A percentile compares a stretch with the other conserved stretches of the same genome.
These are phyloP conservation scores for Brachionus rotundiformis DNA, from an alignment of 1,140 invertebrate genomes.

Conservation along the genomic window DNA sequence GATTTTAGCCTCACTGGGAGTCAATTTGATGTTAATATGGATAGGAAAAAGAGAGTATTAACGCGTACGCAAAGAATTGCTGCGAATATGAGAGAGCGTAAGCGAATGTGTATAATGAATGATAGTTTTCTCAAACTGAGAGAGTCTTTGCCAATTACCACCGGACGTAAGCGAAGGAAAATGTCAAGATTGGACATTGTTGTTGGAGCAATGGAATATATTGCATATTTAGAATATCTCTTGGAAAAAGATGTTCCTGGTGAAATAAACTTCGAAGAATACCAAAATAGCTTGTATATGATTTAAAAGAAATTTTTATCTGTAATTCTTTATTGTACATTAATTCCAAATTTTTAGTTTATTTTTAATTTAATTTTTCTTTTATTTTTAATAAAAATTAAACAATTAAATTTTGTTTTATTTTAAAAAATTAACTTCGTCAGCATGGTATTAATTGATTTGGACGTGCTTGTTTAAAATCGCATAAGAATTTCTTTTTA, in stretches of 20 bases:
- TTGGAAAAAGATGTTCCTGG: conserved; percentile 43
- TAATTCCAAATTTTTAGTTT: conserved; percentile 24
- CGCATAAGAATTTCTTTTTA: conserved; percentile 30
- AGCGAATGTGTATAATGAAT: conserved; percentile 51
- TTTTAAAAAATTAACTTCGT: too few relatives aligned
- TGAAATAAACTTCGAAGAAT: conserved; percentile 44
- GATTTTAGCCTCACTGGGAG: not conserved
- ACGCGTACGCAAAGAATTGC: conserved; percentile 42
- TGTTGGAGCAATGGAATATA: conserved; percentile 49
- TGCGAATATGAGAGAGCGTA: conserved; percentile 44
- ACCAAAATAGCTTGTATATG: conserved; percentile 49
- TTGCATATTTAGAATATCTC: conserved; percentile 35
- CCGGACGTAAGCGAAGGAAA: conserved; percentile 38
- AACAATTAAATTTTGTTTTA: too few relatives aligned
- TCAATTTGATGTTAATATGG: not conserved
- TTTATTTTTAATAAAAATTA: not conserved
- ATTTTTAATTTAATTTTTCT: not conserved
- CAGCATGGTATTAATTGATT: not conserved
- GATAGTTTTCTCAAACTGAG: conserved; percentile 23
- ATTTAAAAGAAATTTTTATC: too few relatives aligned
- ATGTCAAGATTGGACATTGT: conserved; percentile 50
- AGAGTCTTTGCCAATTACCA: conserved; percentile 39
- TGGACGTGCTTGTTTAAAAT: conserved; percentile 45
- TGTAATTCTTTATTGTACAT: conserved; percentile 8
- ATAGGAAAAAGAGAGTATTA: conserved; percentile 42